phyloP scores from a whole-genome alignment of 2,888 invertebrate genomes.

The Alsophila aescularia region DNA sequence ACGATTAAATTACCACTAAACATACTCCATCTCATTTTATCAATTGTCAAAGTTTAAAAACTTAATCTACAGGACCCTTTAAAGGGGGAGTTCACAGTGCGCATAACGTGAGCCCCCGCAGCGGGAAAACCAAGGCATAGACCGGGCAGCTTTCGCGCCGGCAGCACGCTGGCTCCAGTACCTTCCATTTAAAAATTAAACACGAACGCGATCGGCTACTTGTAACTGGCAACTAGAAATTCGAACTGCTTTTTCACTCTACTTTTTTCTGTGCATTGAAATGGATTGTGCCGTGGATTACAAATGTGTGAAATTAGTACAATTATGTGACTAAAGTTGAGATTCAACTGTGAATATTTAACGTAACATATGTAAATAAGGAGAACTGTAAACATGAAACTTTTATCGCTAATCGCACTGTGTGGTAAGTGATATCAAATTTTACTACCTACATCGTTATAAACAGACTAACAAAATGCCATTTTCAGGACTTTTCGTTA shows the following conservation, averaged over 20 bases:
- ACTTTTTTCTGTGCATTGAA: constrained; percentile 24
- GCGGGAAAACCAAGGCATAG: constrained; percentile 80
- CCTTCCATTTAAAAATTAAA: constrained; percentile 63
- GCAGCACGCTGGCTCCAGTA: constrained; percentile 51
- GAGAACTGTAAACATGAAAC: constrained; percentile 68
- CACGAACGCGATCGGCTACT: constrained; percentile 65
- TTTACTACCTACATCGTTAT: neutral
- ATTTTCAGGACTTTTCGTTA: too few relatives aligned
- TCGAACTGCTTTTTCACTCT: constrained; percentile 4
- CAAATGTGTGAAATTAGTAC: constrained; percentile 35
- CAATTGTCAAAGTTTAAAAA: constrained; percentile 83
- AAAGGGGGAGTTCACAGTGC: constrained; percentile 67
- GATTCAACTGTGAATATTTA: constrained; percentile 26
- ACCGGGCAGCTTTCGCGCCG: constrained; percentile 55
- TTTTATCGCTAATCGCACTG: constrained; percentile 65
- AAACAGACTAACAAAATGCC: too few relatives aligned
- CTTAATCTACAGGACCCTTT: constrained; percentile 82
- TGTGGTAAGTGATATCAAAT: constrained; percentile 68
- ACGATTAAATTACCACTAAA: constrained; percentile 68
- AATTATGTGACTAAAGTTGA: constrained; percentile 58
- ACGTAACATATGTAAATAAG: constrained; percentile 50
- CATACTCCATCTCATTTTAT: constrained; percentile 79
- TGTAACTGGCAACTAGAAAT: constrained; percentile 44
- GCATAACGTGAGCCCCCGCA: constrained; percentile 71
- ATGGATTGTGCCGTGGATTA: constrained; percentile 38